Evolutionary conservation across 2,888 invertebrate species (phyloP).

Genomic region (Xestia rhomboidea): DNA sequence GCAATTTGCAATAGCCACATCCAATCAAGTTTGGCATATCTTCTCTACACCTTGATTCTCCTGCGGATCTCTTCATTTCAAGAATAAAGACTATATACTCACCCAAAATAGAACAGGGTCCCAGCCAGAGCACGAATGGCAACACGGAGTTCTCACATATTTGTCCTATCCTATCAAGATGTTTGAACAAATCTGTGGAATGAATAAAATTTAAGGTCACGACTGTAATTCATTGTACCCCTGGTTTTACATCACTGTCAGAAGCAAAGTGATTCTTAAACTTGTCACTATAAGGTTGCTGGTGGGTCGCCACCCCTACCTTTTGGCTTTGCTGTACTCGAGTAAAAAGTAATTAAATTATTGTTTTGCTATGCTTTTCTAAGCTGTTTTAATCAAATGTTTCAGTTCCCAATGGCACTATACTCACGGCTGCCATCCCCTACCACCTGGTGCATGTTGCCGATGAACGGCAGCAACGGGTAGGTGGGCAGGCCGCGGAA

Average conservation of each 20-base stretch:
- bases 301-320: not conserved
- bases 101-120: constrained; percentile 73
- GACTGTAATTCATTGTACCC: not conserved
- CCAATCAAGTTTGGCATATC: not conserved
- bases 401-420: not conserved
- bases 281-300: not conserved
- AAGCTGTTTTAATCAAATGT: not conserved
- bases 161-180: constrained; percentile 63
- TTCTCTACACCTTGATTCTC: not conserved
- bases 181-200: constrained; percentile 69
- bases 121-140: constrained; percentile 77
- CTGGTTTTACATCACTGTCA: not conserved
- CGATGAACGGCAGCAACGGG: constrained; percentile 75
- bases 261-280: not conserved
- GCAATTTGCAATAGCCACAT: not conserved
- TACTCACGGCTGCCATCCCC: constrained; percentile 72
- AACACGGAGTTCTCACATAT: constrained; percentile 68
- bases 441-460: constrained; percentile 72
- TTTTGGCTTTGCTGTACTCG: not conserved
- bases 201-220: not conserved
- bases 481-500: constrained; percentile 72
- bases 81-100: constrained; percentile 55
- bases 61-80: not conserved
- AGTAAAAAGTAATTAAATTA: not conserved
- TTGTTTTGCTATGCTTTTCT: not conserved